These are phyloP conservation scores for Drosophila pectinifera DNA, from an alignment of 1,140 invertebrate genomes.

Conservation along the genomic window DNA sequence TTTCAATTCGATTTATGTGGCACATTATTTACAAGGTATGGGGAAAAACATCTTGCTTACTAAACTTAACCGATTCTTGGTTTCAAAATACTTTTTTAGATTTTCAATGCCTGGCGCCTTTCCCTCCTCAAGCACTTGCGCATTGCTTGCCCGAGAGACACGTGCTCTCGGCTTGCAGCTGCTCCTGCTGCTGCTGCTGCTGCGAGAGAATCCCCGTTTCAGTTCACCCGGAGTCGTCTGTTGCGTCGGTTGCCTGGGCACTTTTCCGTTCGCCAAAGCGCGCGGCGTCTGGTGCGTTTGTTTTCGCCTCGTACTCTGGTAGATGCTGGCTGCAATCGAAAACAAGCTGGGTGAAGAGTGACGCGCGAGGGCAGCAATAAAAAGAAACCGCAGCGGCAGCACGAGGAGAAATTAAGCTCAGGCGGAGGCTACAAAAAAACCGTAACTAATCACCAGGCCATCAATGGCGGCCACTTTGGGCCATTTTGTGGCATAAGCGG, in stretches of 20 bases:
- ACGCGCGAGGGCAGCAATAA: conserved; percentile 21
- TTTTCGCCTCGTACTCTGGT: conserved; percentile 56
- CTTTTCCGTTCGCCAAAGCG: conserved; percentile 7
- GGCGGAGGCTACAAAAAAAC: conserved; percentile 24
- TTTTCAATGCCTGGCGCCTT: conserved; percentile 13
- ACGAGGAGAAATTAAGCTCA: conserved; percentile 39
- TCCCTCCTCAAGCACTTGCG: background rate
- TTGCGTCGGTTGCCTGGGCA: conserved; percentile 50
- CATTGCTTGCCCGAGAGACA: conserved; percentile 3
- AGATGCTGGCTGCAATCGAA: conserved; percentile 48
- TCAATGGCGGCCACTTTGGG: conserved; percentile 54
- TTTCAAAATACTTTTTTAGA: background rate
- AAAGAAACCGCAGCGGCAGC: conserved; percentile 24
- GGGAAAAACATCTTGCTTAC: no score
- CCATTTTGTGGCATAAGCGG: conserved; percentile 53
- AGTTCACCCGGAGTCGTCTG: conserved; percentile 55
- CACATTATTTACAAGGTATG: background rate
- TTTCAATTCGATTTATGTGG: no score
- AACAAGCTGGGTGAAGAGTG: conserved; percentile 9
- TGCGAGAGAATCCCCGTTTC: conserved; percentile 25
- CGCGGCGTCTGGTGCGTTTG: conserved; percentile 29
- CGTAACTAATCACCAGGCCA: conserved; percentile 49
- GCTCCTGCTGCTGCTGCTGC: conserved; percentile 2
- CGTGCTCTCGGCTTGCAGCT: conserved; percentile 7
- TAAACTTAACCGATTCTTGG: background rate